Conservation (phyloP, 1,140 invertebrate species). For the Saccostrea echinata region DNA sequence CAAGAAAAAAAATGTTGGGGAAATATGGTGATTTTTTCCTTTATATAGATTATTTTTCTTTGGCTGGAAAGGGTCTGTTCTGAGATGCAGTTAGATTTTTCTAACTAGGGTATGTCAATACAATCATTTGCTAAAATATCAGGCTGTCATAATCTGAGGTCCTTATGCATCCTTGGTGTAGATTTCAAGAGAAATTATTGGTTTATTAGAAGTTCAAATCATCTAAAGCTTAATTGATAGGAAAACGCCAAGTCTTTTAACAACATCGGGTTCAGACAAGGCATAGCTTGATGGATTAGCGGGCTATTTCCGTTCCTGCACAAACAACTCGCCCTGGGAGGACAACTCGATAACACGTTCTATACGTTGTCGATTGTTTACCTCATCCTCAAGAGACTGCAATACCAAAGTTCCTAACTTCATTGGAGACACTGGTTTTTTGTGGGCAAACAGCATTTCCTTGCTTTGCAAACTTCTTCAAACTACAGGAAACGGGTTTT, state of each 20-base stretch:
- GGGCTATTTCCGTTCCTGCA: conserved; percentile 41
- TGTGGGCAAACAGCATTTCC: conserved; percentile 27
- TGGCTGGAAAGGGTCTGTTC: no score
- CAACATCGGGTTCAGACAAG: conserved; percentile 25
- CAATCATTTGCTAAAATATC: no score
- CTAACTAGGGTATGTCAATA: no score
- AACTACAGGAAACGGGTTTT: conserved; percentile 58
- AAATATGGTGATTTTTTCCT: no score
- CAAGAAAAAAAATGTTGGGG: no score
- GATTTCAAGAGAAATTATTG: no score
- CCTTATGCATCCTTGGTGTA: no score
- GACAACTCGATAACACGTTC: background rate
- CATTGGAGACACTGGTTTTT: conserved; percentile 58
- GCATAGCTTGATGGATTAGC: conserved; percentile 41
- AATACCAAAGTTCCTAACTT: conserved; percentile 71
- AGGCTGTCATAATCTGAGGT: no score
- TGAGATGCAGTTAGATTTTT: no score
- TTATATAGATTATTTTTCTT: no score
- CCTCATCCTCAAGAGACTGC: conserved; percentile 72
- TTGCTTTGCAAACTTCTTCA: conserved; percentile 28
- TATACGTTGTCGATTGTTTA: conserved; percentile 17
- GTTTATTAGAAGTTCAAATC: no score
- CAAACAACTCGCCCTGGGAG: conserved; percentile 42
- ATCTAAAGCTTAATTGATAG: no score
- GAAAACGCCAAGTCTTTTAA: background rate